A percentile compares a stretch with the other conserved stretches of the same genome.
Conservation (phyloP, 2,797 vertebrate species). For the Dallia pectoralis region DNA sequence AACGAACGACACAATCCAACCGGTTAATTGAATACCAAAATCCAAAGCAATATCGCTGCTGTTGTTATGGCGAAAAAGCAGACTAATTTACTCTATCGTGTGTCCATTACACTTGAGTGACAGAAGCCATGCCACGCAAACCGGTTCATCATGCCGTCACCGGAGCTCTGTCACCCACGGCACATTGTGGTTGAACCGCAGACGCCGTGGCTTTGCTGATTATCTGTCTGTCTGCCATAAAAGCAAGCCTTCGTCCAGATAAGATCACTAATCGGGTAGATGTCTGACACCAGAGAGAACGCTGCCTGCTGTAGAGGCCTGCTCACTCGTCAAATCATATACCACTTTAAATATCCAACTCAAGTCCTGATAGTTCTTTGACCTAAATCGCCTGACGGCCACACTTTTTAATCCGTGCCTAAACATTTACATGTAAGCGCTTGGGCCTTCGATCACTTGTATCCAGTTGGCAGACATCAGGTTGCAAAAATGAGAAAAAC, state of each 20-base stretch:
- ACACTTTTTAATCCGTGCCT: not conserved
- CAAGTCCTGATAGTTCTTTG: not conserved
- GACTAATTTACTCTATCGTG: constrained; percentile 8
- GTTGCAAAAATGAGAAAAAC: too few species aligned
- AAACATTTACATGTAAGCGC: too few species aligned
- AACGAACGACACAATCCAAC: constrained; percentile 14
- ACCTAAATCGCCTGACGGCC: not conserved
- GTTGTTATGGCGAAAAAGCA: constrained; percentile 10
- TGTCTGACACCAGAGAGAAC: constrained; percentile 8
- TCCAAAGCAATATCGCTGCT: constrained; percentile 27
- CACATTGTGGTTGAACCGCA: constrained; percentile 18
- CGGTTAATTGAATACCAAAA: constrained; percentile 13
- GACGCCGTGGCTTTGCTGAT: constrained; percentile 1
- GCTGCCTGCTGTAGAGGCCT: too few species aligned
- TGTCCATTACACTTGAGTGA: constrained; percentile 18
- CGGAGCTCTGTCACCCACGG: constrained; percentile 32
- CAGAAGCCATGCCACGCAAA: constrained; percentile 22
- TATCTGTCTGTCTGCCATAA: constrained; percentile 23
- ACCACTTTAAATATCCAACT: constrained; percentile 3
- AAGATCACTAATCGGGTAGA: constrained; percentile 11
- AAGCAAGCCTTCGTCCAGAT: constrained; percentile 5
- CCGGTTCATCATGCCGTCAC: constrained; percentile 14
- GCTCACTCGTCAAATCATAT: constrained; percentile 13
- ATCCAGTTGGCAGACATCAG: not conserved
- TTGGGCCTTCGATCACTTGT: not conserved